Evolutionary conservation across 2,888 invertebrate species (phyloP).

Genomic region (Callimorpha dominula): DNA sequence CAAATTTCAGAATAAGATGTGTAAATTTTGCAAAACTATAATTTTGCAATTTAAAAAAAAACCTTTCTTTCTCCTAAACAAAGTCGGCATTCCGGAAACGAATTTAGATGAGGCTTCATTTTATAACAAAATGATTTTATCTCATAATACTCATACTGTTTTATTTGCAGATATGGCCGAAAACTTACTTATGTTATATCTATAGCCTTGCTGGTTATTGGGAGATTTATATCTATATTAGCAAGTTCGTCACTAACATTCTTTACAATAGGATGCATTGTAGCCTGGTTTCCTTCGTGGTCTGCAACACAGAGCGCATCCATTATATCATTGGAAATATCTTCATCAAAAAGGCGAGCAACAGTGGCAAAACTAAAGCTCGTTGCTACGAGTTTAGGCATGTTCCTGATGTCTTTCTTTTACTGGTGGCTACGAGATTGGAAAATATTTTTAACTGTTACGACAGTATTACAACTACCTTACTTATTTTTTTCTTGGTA

Average conservation of each 20-base stretch:
- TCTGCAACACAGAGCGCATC: constrained; percentile 63
- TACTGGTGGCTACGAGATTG: constrained; percentile 72
- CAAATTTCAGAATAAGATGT: no score
- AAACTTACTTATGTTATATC: constrained; percentile 66
- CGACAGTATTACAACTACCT: constrained; percentile 60
- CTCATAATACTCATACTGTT: constrained; percentile 15
- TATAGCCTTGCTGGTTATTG: constrained; percentile 60
- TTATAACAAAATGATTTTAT: background rate
- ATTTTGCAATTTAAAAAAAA: no score
- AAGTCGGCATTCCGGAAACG: no score
- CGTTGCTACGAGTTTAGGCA: constrained; percentile 60
- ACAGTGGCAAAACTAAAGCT: constrained; percentile 59
- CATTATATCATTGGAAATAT: constrained; percentile 71
- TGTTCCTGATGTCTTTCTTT: constrained; percentile 64
- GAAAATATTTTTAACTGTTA: constrained; percentile 65
- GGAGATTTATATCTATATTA: constrained; percentile 64
- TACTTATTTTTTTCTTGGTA: constrained; percentile 71
- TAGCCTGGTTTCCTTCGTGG: constrained; percentile 68
- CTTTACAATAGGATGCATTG: constrained; percentile 64
- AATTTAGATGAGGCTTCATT: background rate
- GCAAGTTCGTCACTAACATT: constrained; percentile 59
- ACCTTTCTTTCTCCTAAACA: no score
- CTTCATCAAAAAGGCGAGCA: constrained; percentile 63
- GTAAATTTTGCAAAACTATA: no score
- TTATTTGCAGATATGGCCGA: constrained; percentile 69